phyloP scores from a whole-genome alignment of 2,113 vertebrate species.

The Orthochromis malagaraziensis region DNA sequence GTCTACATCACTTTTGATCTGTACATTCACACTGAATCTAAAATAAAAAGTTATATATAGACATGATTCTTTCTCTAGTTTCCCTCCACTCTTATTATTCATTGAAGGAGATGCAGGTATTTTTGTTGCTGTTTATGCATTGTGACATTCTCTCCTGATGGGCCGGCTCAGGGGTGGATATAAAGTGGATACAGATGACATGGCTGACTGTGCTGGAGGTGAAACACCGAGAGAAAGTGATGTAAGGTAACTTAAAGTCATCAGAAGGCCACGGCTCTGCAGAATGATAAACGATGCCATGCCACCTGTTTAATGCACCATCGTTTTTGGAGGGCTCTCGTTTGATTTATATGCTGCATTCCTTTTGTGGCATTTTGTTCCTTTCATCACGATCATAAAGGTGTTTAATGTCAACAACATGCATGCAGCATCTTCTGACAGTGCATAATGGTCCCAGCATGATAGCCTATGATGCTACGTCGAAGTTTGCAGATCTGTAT shows the following conservation, averaged over 20 bases:
- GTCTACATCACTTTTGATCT: slow-evolving; percentile 44
- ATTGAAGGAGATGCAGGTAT: not conserved
- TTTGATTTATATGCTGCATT: slow-evolving; percentile 28
- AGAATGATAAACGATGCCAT: slow-evolving; percentile 27
- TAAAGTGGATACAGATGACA: slow-evolving; percentile 51
- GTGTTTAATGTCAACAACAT: slow-evolving; percentile 17
- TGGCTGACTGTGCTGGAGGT: slow-evolving; percentile 8
- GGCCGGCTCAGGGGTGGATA: slow-evolving; percentile 31
- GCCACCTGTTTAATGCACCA: slow-evolving; percentile 11
- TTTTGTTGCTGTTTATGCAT: not conserved
- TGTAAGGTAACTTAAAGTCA: slow-evolving; percentile 14
- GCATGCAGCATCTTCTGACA: not conserved
- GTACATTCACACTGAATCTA: slow-evolving; percentile 5
- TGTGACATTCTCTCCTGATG: slow-evolving; percentile 32
- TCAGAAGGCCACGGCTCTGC: slow-evolving; percentile 4
- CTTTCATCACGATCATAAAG: slow-evolving; percentile 13
- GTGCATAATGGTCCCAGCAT: not conserved
- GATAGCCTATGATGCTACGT: not conserved
- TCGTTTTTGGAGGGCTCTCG: not conserved
- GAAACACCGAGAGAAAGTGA: not conserved
- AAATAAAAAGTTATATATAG: not conserved
- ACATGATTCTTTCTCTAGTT: not conserved
- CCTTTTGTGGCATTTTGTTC: slow-evolving; percentile 18
- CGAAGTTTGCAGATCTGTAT: not conserved
- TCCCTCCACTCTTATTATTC: not conserved